phyloP scores from a whole-genome alignment of 1,140 invertebrate genomes.

The Reticulitermes speratus region DNA sequence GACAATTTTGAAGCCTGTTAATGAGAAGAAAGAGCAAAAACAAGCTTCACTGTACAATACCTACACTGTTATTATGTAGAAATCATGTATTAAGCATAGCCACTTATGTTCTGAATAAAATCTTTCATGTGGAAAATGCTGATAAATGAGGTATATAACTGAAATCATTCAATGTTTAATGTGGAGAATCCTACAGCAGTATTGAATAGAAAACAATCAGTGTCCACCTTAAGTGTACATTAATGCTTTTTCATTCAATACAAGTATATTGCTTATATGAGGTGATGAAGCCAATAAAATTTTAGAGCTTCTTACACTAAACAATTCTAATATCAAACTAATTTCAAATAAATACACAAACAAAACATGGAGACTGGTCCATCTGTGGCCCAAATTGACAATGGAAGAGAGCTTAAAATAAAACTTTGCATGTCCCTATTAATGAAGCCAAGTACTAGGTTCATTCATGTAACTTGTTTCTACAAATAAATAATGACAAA shows the following conservation, averaged over 20 bases:
- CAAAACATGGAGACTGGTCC: not conserved
- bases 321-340: not conserved
- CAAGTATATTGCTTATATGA: not conserved
- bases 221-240: too few species aligned
- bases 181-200: too few species aligned
- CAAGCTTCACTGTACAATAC: not conserved
- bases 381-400: not conserved
- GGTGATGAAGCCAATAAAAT: not conserved
- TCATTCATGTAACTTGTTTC: not conserved
- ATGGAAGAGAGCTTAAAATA: not conserved
- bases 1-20: not conserved
- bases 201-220: too few species aligned
- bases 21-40: not conserved
- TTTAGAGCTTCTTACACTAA: not conserved
- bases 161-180: too few species aligned
- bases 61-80: not conserved
- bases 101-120: not conserved
- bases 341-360: not conserved
- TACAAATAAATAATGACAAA: not conserved
- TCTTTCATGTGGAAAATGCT: not conserved
- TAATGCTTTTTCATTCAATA: too few species aligned
- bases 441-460: not conserved
- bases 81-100: not conserved
- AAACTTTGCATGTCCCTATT: not conserved
- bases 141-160: constrained; percentile 1